Base-by-base conservation (phyloP, 1,140 invertebrate genomes). In the Aphidius gifuensis region DNA sequence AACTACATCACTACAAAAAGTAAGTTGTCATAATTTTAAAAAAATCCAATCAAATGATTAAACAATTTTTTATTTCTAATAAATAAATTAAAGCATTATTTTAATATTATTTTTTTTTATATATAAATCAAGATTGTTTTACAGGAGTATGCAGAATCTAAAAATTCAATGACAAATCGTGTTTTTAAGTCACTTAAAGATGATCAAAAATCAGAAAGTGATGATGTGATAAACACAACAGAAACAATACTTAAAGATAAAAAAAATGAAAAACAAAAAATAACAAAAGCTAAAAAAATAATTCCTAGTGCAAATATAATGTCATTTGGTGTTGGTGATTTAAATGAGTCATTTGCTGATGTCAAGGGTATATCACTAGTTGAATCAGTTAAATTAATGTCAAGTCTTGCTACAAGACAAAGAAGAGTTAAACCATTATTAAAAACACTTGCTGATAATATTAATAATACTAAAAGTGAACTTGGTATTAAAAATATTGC, bases 401-500 rank as follows among this genome's bases (percentile, higher is more conserved):
- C 83, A 64, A 83, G 84, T 2, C 74, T 92, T 40, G 83, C 87
- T 0, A 68, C 75, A 47, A 86, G 85, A 57, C 86, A 86, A 59
- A 77, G 87, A 39, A 82, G 91, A 32, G 87, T 89, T 38, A 85
- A 85, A 1, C 85, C 88, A 0, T 68, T 92, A 9, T 71, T 93
- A n/a, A 82, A 87, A 32, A 83, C 86, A 1, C 71, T 92, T 9
- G 83, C 88, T 0, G 84, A 83, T 67, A 88, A 88, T 68, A 87
- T 91, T 48, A 82, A 79, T 9, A 46, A 67, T 5, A 85, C 83
- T 53, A 80, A 81, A 49, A 82, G 85, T 7, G 70, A 78, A n/a
- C 69, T 92, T 6, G 83, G 86, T 71, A 70, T 89, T 5, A 91
- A 90, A 76, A 84, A 88, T 69, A 83, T 85, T 63, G 85, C 87